These are phyloP conservation scores for Stylophora pistillata DNA, from an alignment of 64 coral and sea anemone species.

Conservation along the genomic window DNA sequence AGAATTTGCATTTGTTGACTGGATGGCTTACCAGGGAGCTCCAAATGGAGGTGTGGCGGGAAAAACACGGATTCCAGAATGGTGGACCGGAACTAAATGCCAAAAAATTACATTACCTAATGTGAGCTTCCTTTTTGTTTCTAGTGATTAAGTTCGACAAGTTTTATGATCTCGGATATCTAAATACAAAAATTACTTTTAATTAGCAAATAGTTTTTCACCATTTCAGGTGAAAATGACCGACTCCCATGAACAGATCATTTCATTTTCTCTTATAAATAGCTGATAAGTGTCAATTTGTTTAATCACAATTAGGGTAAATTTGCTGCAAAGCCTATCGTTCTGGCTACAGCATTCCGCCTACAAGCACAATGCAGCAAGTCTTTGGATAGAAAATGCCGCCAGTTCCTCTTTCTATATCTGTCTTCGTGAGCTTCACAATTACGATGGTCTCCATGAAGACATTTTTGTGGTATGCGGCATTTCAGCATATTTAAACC, in stretches of 20 bases:
- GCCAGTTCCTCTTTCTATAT: constrained; percentile 58
- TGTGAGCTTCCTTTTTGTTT: not conserved
- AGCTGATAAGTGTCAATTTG: not conserved
- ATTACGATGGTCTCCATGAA: constrained; percentile 85
- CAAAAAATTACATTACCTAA: constrained; percentile 20
- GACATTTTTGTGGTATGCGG: constrained; percentile 77
- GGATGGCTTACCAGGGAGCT: constrained; percentile 78
- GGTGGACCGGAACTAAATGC: constrained; percentile 83
- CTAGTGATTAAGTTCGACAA: no score
- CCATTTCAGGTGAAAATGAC: no score
- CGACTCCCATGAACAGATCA: no score
- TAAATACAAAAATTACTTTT: no score
- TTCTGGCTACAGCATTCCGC: constrained; percentile 54
- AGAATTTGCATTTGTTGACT: constrained; percentile 48
- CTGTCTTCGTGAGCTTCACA: constrained; percentile 79
- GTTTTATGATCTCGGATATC: no score
- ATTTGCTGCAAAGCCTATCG: constrained; percentile 37
- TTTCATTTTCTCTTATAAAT: no score
- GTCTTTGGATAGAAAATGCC: constrained; percentile 79
- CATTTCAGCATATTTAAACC: no score
- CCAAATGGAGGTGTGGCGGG: constrained; percentile 76
- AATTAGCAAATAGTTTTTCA: no score
- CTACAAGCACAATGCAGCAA: constrained; percentile 74
- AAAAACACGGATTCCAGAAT: constrained; percentile 29
- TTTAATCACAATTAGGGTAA: constrained; percentile 35